Conservation (phyloP, 2,797 vertebrate genomes). For the Uromys caudimaculatus region DNA sequence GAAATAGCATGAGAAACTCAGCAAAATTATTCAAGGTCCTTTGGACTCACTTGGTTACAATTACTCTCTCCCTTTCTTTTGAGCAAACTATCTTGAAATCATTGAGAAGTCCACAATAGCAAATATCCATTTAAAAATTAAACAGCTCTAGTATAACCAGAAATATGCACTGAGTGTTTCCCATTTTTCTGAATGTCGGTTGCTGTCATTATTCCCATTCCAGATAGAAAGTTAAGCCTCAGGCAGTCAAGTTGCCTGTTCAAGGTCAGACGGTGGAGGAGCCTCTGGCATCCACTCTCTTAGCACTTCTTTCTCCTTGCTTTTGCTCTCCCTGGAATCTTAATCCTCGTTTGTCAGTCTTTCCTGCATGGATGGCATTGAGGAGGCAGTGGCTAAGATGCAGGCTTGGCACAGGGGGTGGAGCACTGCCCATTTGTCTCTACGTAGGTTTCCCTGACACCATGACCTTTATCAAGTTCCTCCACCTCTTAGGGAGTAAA, state of each 20-base stretch:
- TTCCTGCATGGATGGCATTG: background rate
- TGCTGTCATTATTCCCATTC: background rate
- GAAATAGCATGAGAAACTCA: constrained; percentile 24
- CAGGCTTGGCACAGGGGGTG: background rate
- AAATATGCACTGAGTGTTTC: background rate
- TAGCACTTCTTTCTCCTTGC: background rate
- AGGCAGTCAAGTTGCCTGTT: background rate
- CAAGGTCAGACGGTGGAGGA: background rate
- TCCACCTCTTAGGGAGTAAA: background rate
- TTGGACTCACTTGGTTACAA: constrained; percentile 45
- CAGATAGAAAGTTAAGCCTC: background rate
- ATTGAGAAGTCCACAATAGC: constrained; percentile 14
- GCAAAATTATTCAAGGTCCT: constrained; percentile 60
- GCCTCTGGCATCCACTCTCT: background rate
- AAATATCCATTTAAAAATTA: constrained; percentile 53
- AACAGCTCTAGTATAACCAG: constrained; percentile 18
- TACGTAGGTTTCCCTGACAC: background rate
- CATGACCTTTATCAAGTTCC: constrained; percentile 17
- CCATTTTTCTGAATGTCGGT: background rate
- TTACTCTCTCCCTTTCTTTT: background rate
- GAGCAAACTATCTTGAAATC: constrained; percentile 56
- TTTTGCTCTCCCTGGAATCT: background rate
- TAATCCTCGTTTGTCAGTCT: background rate
- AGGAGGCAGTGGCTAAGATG: background rate
- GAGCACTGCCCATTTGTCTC: background rate